Conservation (phyloP, 2,888 invertebrate species). For the Graphium colonna region DNA sequence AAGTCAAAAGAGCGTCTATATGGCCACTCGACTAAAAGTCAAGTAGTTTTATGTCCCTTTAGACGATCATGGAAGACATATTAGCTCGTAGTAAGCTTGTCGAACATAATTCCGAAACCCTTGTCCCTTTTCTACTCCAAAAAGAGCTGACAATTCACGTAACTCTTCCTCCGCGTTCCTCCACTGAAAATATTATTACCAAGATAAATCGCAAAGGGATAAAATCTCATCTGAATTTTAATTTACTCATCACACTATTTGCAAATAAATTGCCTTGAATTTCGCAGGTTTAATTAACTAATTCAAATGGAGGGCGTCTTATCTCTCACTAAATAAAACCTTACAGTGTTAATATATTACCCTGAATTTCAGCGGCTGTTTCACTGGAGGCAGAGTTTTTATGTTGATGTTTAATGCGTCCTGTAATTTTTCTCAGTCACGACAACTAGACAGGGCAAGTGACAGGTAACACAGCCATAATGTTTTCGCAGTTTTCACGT, state of each 20-base stretch:
- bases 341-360: constrained; percentile 1
- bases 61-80: not conserved
- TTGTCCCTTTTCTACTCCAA: not conserved
- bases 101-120: not conserved
- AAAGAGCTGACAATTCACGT: not conserved
- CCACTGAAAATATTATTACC: not conserved
- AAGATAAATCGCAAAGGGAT: constrained; percentile 17
- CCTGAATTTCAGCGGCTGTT: not conserved
- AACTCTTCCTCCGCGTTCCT: not conserved
- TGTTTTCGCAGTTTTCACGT: too few species aligned
- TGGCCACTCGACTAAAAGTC: not conserved
- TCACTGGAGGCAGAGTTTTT: not conserved
- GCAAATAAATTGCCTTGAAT: constrained; percentile 56
- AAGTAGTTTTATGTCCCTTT: not conserved
- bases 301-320: constrained; percentile 19
- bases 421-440: too few species aligned
- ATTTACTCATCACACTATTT: constrained; percentile 45
- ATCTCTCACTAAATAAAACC: constrained; percentile 20
- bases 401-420: not conserved
- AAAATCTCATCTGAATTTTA: constrained; percentile 39
- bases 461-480: too few species aligned
- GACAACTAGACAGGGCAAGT: too few species aligned
- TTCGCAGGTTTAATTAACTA: constrained; percentile 16
- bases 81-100: not conserved
- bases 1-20: not conserved